These are phyloP conservation scores for Ploceus nigricollis DNA, from an alignment of 2,113 vertebrate species.

Conservation along the genomic window DNA sequence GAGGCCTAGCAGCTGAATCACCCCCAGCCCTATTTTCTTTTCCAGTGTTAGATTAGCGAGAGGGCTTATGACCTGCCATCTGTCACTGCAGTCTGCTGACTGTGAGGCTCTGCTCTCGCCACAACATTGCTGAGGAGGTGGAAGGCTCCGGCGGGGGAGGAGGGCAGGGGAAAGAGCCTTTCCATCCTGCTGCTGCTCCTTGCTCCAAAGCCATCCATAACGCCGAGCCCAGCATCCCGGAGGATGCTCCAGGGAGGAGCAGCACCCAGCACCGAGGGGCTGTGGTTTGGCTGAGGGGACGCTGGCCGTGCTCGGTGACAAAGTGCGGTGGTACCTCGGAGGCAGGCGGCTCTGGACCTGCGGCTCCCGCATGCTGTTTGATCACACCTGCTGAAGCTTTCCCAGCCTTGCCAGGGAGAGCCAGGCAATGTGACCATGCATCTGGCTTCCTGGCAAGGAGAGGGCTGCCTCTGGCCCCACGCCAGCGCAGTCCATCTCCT, in stretches of 20 bases:
- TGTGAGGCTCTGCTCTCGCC: slow-evolving; percentile 38
- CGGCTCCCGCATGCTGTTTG: slow-evolving; percentile 57
- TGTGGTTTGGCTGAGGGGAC: fast-evolving
- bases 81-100: slow-evolving; percentile 66
- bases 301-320: not conserved
- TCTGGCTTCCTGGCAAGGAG: slow-evolving; percentile 69
- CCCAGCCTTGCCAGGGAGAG: slow-evolving; percentile 62
- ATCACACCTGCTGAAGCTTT: slow-evolving; percentile 72
- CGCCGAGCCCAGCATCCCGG: not conserved
- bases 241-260: not conserved
- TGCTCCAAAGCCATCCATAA: not conserved
- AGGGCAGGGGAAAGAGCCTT: not conserved
- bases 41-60: slow-evolving; percentile 65
- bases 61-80: slow-evolving; percentile 70
- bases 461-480: not conserved
- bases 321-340: not conserved
- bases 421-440: slow-evolving; percentile 67
- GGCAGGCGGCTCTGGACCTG: slow-evolving; percentile 40
- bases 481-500: slow-evolving; percentile 51
- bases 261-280: not conserved
- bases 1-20: slow-evolving; percentile 61
- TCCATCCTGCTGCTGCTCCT: slow-evolving; percentile 21
- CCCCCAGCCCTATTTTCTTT: slow-evolving; percentile 65
- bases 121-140: slow-evolving; percentile 62
- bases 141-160: slow-evolving; percentile 13